Base-by-base conservation (phyloP, 2,888 invertebrate species). In the Baccha elongata region DNA sequence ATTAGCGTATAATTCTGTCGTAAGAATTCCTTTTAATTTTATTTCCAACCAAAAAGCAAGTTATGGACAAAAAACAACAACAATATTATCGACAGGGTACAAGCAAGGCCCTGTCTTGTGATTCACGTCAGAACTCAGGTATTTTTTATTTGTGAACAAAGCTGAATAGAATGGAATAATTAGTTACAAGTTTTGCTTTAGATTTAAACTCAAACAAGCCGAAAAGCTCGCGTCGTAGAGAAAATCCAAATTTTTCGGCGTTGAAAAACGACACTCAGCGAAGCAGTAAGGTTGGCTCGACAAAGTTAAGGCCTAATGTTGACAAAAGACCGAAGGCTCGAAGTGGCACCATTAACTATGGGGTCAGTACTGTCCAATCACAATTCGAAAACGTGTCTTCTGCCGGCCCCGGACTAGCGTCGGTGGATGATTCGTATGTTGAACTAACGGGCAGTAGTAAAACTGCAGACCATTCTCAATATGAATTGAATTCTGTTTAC, bases 401-500 rank as follows among this genome's bases (percentile, higher is more conserved):
- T 87, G 73, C 87, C 89, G 23, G 89, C 89, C 1, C 90, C 90
- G 88, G 91, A 90, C 79, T 90, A 91, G 88, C 86, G 55, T 71
- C 67, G 2, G 75, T 83, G 13, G 64, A 74, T 23, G 83, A 83
- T 50, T 84, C 75, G 74, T 84, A 86, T 91, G 90, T 92, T 91
- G 90, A 71, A 80, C 44, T 84, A 73, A 46, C 40, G 87, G 85
- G 42, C 53, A 85, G 69, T 73, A 62, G 46, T 35, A 83, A 35
- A 21, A 37, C 69, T 44, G 86, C 86, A 84, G 85, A 78, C 75
- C 86, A 85, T 68, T 64, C 69, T 84, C 87, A 88, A 55, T 87
- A 88, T 90, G 97, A 97, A 93, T 92, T 94, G 91, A 96, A 96
- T 92, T 96, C 96, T 90, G 94, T 96, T 87, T 94, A 95, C 92